Evolutionary conservation across 2,888 invertebrate genomes (phyloP).

Genomic region (Ernsta delagoae): DNA sequence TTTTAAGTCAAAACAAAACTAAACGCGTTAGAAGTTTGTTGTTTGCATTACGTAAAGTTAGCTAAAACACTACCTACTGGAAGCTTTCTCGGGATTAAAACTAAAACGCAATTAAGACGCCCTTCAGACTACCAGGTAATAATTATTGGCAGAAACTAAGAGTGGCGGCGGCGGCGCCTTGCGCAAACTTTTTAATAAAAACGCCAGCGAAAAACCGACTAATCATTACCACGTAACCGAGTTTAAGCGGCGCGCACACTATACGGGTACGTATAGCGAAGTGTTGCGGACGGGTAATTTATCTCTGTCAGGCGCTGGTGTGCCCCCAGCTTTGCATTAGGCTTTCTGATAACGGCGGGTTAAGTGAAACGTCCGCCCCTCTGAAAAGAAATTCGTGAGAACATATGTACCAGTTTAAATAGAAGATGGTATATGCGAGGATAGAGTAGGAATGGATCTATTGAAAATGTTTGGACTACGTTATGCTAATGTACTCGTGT

Average conservation of each 20-base stretch:
- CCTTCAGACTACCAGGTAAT: constrained; percentile 1
- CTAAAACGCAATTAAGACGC: neutral
- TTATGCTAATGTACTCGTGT: neutral
- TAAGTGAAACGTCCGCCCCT: constrained; percentile 49
- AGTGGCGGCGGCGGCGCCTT: neutral
- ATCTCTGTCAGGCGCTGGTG: constrained; percentile 63
- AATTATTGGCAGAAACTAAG: neutral
- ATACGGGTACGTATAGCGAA: constrained; percentile 37
- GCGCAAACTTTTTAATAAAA: constrained; percentile 21
- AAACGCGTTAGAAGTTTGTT: neutral
- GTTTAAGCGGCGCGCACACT: constrained; percentile 33
- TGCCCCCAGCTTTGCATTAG: constrained; percentile 63
- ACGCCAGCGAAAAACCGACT: constrained; percentile 19
- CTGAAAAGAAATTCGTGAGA: constrained; percentile 33
- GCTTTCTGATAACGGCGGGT: constrained; percentile 59
- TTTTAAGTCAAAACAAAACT: neutral
- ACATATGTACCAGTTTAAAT: constrained; percentile 32
- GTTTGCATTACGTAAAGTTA: neutral
- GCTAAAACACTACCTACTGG: neutral
- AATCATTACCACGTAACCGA: constrained; percentile 31
- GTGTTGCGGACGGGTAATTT: constrained; percentile 52
- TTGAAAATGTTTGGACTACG: neutral
- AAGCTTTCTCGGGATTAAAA: neutral
- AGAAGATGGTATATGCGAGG: constrained; percentile 15
- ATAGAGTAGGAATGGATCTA: neutral